Conservation (phyloP, 2,888 invertebrate species). For the Phaonia tiefii region DNA sequence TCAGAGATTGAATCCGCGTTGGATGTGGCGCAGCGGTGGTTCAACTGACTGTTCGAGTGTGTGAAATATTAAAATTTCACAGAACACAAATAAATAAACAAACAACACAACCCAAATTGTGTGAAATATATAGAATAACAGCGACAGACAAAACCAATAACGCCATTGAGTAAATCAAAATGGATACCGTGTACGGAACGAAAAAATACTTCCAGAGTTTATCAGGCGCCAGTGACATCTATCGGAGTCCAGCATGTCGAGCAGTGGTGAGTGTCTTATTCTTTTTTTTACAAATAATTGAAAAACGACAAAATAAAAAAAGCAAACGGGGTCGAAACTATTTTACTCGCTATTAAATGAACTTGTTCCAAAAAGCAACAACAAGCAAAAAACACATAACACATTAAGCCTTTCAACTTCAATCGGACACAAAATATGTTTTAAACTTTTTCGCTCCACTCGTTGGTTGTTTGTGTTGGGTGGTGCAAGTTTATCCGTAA, state of each 20-base stretch:
- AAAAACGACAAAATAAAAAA: slow-evolving; percentile 10
- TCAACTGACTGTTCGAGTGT: slow-evolving; percentile 15
- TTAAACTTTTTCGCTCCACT: slow-evolving; percentile 11
- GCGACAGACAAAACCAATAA: slow-evolving; percentile 25
- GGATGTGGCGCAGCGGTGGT: neutral
- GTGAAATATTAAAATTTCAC: slow-evolving; percentile 44
- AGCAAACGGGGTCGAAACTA: neutral
- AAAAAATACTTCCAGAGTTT: slow-evolving; percentile 81
- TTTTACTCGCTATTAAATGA: slow-evolving; percentile 13
- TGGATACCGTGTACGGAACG: slow-evolving; percentile 81
- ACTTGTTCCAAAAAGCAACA: neutral
- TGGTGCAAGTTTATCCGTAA: neutral
- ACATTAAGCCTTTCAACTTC: slow-evolving; percentile 34
- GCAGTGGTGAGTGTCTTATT: slow-evolving; percentile 80
- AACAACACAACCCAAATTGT: slow-evolving; percentile 9
- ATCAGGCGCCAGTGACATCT: slow-evolving; percentile 79
- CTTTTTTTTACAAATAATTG: slow-evolving; percentile 2
- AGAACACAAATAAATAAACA: slow-evolving; percentile 24
- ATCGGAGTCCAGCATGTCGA: slow-evolving; percentile 78
- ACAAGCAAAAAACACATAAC: slow-evolving; percentile 14
- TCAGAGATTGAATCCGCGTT: slow-evolving; percentile 5
- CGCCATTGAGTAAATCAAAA: slow-evolving; percentile 64
- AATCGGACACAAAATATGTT: slow-evolving; percentile 45
- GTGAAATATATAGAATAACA: slow-evolving; percentile 8
- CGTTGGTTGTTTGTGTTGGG: neutral